Conservation (phyloP, 1,140 invertebrate species). For the Drosophila triauraria region DNA sequence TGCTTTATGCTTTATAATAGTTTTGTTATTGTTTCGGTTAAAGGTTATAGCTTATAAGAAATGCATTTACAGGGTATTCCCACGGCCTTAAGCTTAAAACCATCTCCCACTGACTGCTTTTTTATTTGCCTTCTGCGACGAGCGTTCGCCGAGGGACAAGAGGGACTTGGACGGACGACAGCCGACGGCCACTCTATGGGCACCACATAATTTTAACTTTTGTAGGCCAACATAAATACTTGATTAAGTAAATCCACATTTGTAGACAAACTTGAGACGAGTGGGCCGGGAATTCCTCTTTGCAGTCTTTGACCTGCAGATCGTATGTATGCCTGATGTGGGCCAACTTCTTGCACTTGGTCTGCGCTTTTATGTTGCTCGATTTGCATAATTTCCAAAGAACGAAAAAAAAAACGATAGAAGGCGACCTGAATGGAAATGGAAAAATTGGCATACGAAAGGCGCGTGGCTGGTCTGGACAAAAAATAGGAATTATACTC, state of each 20-base stretch:
- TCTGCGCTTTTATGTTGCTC: conserved; percentile 50
- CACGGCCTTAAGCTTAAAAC: neutral
- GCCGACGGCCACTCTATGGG: conserved; percentile 37
- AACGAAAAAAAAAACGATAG: neutral
- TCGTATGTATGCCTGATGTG: conserved; percentile 11
- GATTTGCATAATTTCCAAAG: conserved; percentile 61
- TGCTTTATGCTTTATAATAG: neutral
- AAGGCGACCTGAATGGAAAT: conserved; percentile 11
- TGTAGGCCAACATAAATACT: conserved; percentile 75
- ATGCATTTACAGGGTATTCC: neutral
- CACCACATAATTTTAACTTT: conserved; percentile 70
- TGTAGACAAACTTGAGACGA: conserved; percentile 66
- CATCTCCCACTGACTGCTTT: neutral
- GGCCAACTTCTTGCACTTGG: conserved; percentile 18
- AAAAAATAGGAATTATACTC: conserved; percentile 38
- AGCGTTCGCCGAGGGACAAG: neutral
- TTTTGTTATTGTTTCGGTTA: neutral
- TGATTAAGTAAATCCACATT: conserved; percentile 76
- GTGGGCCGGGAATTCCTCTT: conserved; percentile 1
- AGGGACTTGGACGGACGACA: neutral
- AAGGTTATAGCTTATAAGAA: neutral
- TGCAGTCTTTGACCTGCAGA: conserved; percentile 34
- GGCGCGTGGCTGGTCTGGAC: conserved; percentile 21
- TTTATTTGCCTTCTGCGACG: conserved; percentile 57
- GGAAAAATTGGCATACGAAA: conserved; percentile 30